These are phyloP conservation scores for Tenebrio molitor DNA, from an alignment of 1,140 invertebrate genomes.

Conservation along the genomic window DNA sequence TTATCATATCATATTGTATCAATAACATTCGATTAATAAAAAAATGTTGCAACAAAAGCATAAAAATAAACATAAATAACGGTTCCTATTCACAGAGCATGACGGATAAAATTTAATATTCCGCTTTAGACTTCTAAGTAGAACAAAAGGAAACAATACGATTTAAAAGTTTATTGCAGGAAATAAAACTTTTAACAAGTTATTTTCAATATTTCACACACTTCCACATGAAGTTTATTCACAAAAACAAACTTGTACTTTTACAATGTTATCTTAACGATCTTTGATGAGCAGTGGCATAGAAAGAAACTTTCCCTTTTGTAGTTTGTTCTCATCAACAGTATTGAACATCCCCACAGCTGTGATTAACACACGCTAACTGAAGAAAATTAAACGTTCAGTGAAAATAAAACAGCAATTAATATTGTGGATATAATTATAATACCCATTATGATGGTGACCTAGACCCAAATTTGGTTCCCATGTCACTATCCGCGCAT, in stretches of 20 bases:
- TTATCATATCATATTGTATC: too few relatives aligned
- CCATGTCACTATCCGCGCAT: constrained; percentile 33
- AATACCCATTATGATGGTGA: constrained; percentile 15
- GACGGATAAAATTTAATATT: constrained; percentile 33
- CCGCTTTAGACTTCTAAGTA: constrained; percentile 2
- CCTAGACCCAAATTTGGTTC: constrained; percentile 34
- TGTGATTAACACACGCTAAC: constrained; percentile 1
- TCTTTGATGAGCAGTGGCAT: constrained; percentile 42
- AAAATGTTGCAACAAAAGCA: too few relatives aligned
- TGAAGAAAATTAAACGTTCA: neutral
- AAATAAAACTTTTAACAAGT: constrained; percentile 43
- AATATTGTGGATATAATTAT: constrained; percentile 9
- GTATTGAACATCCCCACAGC: constrained; percentile 20
- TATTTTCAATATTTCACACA: constrained; percentile 41
- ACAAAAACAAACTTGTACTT: constrained; percentile 35
- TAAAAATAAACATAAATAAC: constrained; percentile 39
- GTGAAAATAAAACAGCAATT: constrained; percentile 30
- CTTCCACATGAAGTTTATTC: constrained; percentile 35
- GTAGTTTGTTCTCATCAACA: constrained; percentile 40
- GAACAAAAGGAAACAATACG: constrained; percentile 17
- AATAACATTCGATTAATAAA: too few relatives aligned
- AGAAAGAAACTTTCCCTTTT: constrained; percentile 47
- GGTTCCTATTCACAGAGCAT: constrained; percentile 30
- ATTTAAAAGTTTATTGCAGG: constrained; percentile 35
- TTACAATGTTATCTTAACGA: constrained; percentile 31